Percentiles rank a stretch among this genome's conserved stretches.
Evolutionary conservation across 1,140 invertebrate genomes (phyloP).

Genomic region (Epicauta chinensis): DNA sequence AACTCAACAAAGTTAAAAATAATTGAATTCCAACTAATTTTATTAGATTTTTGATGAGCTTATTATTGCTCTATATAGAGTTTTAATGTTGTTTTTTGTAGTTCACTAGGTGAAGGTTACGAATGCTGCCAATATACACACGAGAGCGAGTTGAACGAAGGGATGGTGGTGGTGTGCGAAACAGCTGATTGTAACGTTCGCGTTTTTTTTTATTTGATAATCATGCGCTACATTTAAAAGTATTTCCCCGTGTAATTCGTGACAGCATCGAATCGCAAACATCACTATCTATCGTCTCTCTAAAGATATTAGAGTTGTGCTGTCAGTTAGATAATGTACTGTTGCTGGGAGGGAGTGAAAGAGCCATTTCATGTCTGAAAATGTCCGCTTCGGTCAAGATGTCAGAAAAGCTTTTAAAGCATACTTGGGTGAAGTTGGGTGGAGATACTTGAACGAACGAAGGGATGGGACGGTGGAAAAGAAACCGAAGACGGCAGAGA

Average conservation of each 20-base stretch:
- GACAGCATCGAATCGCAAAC: background rate
- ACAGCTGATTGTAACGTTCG: too few species aligned
- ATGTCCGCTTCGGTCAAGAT: slow-evolving; percentile 43
- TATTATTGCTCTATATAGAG: too few species aligned
- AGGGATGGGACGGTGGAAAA: too few species aligned
- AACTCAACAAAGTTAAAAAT: background rate
- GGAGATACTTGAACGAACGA: slow-evolving; percentile 1
- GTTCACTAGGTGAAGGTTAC: slow-evolving; percentile 22
- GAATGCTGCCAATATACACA: too few species aligned
- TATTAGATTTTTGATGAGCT: too few species aligned
- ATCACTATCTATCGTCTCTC: slow-evolving; percentile 1
- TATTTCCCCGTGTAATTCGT: background rate
- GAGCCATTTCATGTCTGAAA: slow-evolving; percentile 41
- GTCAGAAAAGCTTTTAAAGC: slow-evolving; percentile 44
- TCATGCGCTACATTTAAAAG: background rate
- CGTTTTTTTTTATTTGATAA: background rate
- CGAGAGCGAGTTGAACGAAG: too few species aligned
- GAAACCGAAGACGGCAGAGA: too few species aligned
- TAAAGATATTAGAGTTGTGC: slow-evolving; percentile 31
- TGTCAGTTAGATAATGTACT: slow-evolving; percentile 30
- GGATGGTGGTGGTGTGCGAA: too few species aligned
- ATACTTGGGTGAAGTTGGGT: slow-evolving; percentile 34
- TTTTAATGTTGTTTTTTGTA: background rate
- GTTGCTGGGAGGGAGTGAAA: slow-evolving; percentile 28
- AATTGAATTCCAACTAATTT: too few species aligned